Evolutionary conservation across 2,888 invertebrate species (phyloP).

Genomic region (Scaptodrosophila latifasciaeformis): DNA sequence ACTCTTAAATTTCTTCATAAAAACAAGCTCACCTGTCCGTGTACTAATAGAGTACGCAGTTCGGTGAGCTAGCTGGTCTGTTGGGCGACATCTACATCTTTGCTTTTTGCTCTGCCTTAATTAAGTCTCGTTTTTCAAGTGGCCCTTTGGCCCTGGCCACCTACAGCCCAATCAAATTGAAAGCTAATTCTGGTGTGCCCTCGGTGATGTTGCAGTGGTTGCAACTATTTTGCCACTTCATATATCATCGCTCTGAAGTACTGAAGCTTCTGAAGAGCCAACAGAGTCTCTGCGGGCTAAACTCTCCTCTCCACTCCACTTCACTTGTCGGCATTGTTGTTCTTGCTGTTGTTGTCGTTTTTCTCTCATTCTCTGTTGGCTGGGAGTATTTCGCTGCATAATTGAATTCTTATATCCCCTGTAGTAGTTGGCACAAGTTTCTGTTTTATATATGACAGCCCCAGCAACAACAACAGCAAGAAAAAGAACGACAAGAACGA

Average conservation of each 20-base stretch:
- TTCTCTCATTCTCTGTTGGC: constrained; percentile 7
- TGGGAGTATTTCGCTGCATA: constrained; percentile 59
- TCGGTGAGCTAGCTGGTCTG: background rate
- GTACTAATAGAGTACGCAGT: background rate
- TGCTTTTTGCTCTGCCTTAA: constrained; percentile 34
- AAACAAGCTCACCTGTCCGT: constrained; percentile 13
- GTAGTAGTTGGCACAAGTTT: background rate
- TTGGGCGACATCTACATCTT: constrained; percentile 8
- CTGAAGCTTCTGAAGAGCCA: background rate
- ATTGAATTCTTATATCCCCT: constrained; percentile 62
- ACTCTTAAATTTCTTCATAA: constrained; percentile 40
- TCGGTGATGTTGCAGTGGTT: constrained; percentile 12
- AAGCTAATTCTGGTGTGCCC: constrained; percentile 38
- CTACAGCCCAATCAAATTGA: constrained; percentile 29
- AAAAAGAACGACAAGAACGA: constrained; percentile 3
- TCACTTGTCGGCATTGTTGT: background rate
- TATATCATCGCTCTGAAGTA: constrained; percentile 45
- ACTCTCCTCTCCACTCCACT: background rate
- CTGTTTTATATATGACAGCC: constrained; percentile 8
- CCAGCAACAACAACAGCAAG: constrained; percentile 7
- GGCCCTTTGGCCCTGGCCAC: constrained; percentile 10
- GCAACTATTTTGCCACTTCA: constrained; percentile 59
- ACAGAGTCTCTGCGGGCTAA: no score
- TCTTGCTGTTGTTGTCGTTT: background rate
- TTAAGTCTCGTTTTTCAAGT: constrained; percentile 28